A percentile compares a stretch with the other conserved stretches of the same genome.
Conservation (phyloP, 2,797 vertebrate species). For the Neoniphon sammara region DNA sequence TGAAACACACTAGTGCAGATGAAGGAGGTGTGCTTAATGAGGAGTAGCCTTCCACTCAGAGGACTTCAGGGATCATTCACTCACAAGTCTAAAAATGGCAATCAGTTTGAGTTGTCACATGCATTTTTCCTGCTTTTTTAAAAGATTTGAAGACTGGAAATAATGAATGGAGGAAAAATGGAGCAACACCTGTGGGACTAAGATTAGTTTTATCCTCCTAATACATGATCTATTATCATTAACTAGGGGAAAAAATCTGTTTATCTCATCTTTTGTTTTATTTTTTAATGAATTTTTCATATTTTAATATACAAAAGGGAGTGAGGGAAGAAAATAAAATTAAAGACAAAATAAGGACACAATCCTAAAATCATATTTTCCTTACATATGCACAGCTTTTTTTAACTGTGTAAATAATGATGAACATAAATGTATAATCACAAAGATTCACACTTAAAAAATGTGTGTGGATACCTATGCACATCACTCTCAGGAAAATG, state of each 20-base stretch:
- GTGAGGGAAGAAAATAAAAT: too few relatives aligned
- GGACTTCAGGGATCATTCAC: constrained; percentile 45
- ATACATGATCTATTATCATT: background rate
- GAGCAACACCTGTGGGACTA: constrained; percentile 2
- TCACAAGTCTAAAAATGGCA: constrained; percentile 37
- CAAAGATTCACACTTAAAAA: too few relatives aligned
- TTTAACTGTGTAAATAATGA: too few relatives aligned
- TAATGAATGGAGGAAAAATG: constrained; percentile 47
- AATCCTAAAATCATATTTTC: too few relatives aligned
- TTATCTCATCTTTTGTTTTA: background rate
- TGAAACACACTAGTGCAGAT: constrained; percentile 31
- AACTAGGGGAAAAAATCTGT: constrained; percentile 15
- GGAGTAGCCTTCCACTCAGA: constrained; percentile 16
- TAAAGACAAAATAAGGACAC: too few relatives aligned
- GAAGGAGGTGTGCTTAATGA: constrained; percentile 44
- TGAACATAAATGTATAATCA: too few relatives aligned
- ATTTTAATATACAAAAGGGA: too few relatives aligned
- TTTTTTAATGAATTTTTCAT: too few relatives aligned
- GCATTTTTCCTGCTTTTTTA: background rate
- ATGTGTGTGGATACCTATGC: too few relatives aligned
- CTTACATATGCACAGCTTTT: too few relatives aligned
- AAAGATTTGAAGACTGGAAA: background rate
- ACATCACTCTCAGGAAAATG: too few relatives aligned
- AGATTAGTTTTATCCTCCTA: constrained; percentile 17
- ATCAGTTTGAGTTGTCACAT: constrained; percentile 29